Base-by-base conservation (phyloP, 2,888 invertebrate genomes). In the Acrobasis repandana region DNA sequence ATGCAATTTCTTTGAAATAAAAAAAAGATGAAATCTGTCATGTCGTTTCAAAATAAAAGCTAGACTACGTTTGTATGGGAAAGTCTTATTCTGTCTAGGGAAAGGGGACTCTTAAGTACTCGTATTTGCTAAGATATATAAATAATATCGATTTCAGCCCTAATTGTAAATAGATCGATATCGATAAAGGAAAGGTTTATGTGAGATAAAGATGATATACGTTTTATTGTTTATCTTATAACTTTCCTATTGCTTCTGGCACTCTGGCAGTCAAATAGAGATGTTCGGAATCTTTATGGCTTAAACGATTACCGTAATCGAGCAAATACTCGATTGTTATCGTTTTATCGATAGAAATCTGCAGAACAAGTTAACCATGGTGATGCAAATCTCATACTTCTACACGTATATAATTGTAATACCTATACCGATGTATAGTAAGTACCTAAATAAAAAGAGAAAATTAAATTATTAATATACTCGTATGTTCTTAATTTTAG, bases 141-240 rank as follows among this genome's bases (percentile, higher is more conserved):
- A n/a, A n/a, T n/a, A n/a, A n/a, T n/a, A n/a, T n/a, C 1, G 38
- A 18, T 9, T 14, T 6, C 54, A 54, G 16, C 54, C 54, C 38
- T 54, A 54, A 38, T 38, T 54, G 38, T 14, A 38, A 38, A 54
- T 34, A 58, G 58, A 49, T 49, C 36, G 18, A 48, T 58, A 58
- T 58, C 58, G 58, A 58, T 50, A 34, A 38, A 48, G 49, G 49
- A 36, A 54, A 58, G 18, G 58, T 58, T 46, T 57, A 57, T 57
- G 47, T 33, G 58, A 48, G 58, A 58, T 57, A 57, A 47, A 47
- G 46, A 47, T 58, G 58, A 58, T 58, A 20, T 58, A 58, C 58
- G 49, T 58, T 58, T 58, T 49, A 58, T 58, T 58, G 58, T 58
- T 58, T 58, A 58, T 58, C 49, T 58, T 58, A 58, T 48, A 34